Evolutionary conservation across 23 tunicate species (phyloP).

Genomic region (Styela clava): DNA sequence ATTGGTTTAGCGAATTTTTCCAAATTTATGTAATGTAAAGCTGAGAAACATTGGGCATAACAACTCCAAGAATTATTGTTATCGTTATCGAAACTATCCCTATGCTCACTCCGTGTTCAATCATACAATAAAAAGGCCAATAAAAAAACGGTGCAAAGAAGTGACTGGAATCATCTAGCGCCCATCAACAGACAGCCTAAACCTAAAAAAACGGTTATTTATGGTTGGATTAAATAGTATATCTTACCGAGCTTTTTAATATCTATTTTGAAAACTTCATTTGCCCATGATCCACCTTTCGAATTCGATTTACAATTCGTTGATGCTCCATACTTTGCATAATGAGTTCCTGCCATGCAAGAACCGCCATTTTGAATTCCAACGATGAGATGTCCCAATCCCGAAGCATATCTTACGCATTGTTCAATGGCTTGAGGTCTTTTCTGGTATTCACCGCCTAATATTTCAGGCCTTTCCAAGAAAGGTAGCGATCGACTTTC

Average conservation of each 20-base stretch:
- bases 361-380: background rate
- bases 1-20: no score
- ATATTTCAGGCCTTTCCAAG: background rate
- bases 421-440: background rate
- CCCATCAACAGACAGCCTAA: no score
- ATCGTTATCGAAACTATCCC: no score
- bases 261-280: background rate
- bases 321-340: background rate
- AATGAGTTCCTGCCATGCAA: background rate
- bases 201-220: no score
- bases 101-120: no score
- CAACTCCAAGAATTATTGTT: no score
- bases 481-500: conserved; percentile 13
- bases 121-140: no score
- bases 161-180: no score
- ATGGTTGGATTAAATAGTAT: no score
- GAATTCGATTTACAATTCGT: background rate
- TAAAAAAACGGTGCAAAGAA: no score
- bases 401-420: background rate
- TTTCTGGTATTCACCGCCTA: background rate
- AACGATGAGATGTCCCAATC: background rate
- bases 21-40: no score
- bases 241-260: background rate
- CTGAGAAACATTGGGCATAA: no score
- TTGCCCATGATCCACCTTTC: background rate